phyloP scores from a whole-genome alignment of 2,797 vertebrate genomes.

The Helostoma temminkii region DNA sequence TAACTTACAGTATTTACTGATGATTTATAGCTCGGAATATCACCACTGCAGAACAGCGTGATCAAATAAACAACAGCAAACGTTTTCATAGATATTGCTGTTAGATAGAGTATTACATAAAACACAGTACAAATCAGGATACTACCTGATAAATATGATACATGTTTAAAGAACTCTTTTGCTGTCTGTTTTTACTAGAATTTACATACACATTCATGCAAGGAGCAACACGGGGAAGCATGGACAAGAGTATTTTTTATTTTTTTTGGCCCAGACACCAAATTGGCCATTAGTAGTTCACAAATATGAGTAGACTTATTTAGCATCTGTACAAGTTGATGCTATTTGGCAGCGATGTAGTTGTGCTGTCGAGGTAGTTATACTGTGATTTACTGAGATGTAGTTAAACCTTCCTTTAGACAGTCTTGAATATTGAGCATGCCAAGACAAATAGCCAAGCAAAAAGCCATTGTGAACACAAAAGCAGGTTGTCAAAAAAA shows the following conservation, averaged over 20 bases:
- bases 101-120: not conserved
- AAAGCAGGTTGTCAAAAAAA: constrained; percentile 71
- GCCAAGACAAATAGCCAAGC: constrained; percentile 56
- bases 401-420: constrained; percentile 61
- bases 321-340: constrained; percentile 39
- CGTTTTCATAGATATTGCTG: too few species aligned
- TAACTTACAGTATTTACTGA: not conserved
- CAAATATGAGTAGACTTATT: constrained; percentile 29
- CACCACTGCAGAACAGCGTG: not conserved
- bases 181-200: not conserved
- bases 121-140: constrained; percentile 12
- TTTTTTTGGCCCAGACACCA: not conserved
- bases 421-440: constrained; percentile 57
- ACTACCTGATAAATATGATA: not conserved
- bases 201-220: constrained; percentile 2
- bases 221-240: not conserved
- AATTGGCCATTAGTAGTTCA: constrained; percentile 21
- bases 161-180: not conserved
- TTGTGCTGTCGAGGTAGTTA: constrained; percentile 43
- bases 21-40: not conserved
- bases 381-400: constrained; percentile 65
- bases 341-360: constrained; percentile 42
- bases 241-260: not conserved
- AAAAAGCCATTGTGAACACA: constrained; percentile 60
- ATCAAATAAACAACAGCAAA: constrained; percentile 14